These are phyloP conservation scores for Streblospio benedicti DNA, from an alignment of 1,140 invertebrate genomes.

Conservation along the genomic window DNA sequence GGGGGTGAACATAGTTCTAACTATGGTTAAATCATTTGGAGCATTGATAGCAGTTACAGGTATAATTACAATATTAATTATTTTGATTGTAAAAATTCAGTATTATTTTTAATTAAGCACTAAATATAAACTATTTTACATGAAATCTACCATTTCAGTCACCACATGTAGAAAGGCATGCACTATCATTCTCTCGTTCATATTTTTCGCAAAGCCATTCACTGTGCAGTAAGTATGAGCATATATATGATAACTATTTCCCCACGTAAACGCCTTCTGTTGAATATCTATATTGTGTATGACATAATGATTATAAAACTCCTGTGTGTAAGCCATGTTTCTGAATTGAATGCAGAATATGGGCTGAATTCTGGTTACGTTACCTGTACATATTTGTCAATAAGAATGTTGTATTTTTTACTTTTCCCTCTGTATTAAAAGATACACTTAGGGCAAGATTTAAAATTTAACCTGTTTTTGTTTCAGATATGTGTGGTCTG, in stretches of 20 bases:
- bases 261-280: not conserved
- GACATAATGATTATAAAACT: not conserved
- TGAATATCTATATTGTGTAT: not conserved
- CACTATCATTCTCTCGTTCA: slow-evolving; percentile 83
- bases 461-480: slow-evolving; percentile 1
- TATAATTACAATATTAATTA: slow-evolving; percentile 49
- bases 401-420: not conserved
- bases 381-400: not conserved
- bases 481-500: slow-evolving; percentile 81
- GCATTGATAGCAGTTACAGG: slow-evolving; percentile 86
- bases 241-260: slow-evolving; percentile 13
- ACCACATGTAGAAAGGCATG: slow-evolving; percentile 70
- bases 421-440: not conserved
- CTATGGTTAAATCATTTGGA: slow-evolving; percentile 73
- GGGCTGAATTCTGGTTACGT: not conserved
- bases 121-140: slow-evolving; percentile 1
- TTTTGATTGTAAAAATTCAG: slow-evolving; percentile 2
- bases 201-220: slow-evolving; percentile 90
- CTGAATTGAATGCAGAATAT: not conserved
- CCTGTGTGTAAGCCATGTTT: not conserved
- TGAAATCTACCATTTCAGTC: slow-evolving; percentile 38
- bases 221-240: slow-evolving; percentile 70
- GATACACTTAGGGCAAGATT: not conserved
- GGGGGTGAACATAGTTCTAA: slow-evolving; percentile 83
- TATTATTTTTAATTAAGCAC: not conserved